Percentiles rank a stretch among this genome's conserved stretches.
phyloP scores from a whole-genome alignment of 2,888 invertebrate species.

The Leptinotarsa juncta region DNA sequence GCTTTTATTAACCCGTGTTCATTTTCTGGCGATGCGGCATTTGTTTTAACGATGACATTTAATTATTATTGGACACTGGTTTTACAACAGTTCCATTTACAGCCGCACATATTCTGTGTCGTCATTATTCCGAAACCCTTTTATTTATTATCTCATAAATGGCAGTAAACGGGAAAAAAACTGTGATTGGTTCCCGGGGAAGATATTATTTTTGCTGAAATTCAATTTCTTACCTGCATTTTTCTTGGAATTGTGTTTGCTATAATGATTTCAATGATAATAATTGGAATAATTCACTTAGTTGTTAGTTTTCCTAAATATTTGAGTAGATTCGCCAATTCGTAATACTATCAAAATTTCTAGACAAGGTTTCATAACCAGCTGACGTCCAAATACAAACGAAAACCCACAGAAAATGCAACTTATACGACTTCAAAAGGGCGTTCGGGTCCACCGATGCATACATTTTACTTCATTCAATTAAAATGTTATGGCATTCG shows the following conservation, averaged over 20 bases:
- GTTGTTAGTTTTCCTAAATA: no score
- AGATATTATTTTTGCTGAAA: slow-evolving; percentile 34
- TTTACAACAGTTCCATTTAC: slow-evolving; percentile 52
- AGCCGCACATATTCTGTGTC: slow-evolving; percentile 50
- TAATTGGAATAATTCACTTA: no score
- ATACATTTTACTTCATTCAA: no score
- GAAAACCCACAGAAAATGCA: no score
- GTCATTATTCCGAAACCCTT: slow-evolving; percentile 52
- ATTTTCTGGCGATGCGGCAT: slow-evolving; percentile 37
- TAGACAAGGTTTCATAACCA: no score
- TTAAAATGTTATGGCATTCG: no score
- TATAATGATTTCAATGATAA: no score
- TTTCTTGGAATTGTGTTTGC: background rate
- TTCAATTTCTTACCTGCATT: slow-evolving; percentile 18
- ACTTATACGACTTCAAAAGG: no score
- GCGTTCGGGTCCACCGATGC: no score
- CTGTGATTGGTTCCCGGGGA: slow-evolving; percentile 52
- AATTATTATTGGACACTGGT: slow-evolving; percentile 55
- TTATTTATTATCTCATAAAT: slow-evolving; percentile 56
- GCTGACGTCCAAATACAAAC: no score
- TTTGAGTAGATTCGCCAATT: no score
- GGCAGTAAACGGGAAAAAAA: slow-evolving; percentile 55
- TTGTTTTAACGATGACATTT: slow-evolving; percentile 54
- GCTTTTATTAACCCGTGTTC: background rate
- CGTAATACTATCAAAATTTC: no score